These are phyloP conservation scores for Bombylius discolor DNA, from an alignment of 2,888 invertebrate species.

Conservation along the genomic window DNA sequence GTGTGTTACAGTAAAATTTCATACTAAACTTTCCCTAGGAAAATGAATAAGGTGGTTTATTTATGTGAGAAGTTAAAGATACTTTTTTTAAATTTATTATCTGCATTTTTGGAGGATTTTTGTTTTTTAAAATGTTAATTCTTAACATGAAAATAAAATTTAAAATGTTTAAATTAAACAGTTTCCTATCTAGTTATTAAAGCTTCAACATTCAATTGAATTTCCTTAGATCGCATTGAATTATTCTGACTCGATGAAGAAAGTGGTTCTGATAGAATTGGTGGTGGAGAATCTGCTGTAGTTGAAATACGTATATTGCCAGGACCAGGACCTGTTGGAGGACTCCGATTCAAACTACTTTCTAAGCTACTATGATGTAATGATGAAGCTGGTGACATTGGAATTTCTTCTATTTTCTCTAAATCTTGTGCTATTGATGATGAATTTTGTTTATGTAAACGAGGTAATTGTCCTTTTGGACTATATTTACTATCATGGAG, in stretches of 20 bases:
- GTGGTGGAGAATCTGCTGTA: slow-evolving; percentile 12
- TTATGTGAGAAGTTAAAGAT: too few species aligned
- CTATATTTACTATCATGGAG: slow-evolving; percentile 30
- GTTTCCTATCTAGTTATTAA: slow-evolving; percentile 33
- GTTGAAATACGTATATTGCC: not conserved
- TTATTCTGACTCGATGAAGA: slow-evolving; percentile 21
- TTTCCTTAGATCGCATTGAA: slow-evolving; percentile 20
- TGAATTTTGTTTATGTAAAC: slow-evolving; percentile 52
- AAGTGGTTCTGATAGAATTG: slow-evolving; percentile 24
- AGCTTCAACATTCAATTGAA: slow-evolving; percentile 28
- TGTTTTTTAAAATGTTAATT: not conserved
- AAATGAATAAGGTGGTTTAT: too few species aligned
- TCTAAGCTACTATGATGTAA: slow-evolving; percentile 34
- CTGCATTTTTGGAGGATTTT: too few species aligned
- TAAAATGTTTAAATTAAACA: slow-evolving; percentile 21
- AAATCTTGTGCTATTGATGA: slow-evolving; percentile 53
- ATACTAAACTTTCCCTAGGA: too few species aligned
- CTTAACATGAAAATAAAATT: not conserved
- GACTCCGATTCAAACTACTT: slow-evolving; percentile 33
- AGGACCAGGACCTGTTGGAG: slow-evolving; percentile 20
- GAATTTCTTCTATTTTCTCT: slow-evolving; percentile 56
- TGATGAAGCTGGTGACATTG: slow-evolving; percentile 39
- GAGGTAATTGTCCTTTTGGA: slow-evolving; percentile 22
- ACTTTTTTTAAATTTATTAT: not conserved
- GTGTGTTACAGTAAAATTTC: too few species aligned